These are phyloP conservation scores for Aspidiotus rigidus DNA, from an alignment of 2,888 invertebrate species.

Conservation along the genomic window DNA sequence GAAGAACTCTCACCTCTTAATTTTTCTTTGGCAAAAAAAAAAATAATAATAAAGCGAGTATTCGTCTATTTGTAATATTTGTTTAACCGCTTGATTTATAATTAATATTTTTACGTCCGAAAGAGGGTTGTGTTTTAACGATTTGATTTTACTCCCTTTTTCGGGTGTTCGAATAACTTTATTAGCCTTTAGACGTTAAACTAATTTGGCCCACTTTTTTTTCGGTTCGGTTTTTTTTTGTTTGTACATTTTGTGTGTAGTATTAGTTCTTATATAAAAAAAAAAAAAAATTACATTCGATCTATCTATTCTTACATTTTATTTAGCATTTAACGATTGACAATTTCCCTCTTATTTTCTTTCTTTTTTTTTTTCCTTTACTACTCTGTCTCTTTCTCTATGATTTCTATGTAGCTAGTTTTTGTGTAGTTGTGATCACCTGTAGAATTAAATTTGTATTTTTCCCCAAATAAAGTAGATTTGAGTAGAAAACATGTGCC, in stretches of 20 bases:
- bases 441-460: conserved; percentile 32
- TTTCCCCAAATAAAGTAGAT: conserved; percentile 34
- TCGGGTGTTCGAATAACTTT: conserved; percentile 23
- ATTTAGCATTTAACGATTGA: conserved; percentile 30
- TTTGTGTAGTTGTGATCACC: conserved; percentile 32
- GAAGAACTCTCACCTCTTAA: background rate
- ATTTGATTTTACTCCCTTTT: background rate
- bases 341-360: background rate
- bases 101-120: background rate
- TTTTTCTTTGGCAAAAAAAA: background rate
- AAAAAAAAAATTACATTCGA: conserved; percentile 18
- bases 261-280: conserved; percentile 23
- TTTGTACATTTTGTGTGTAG: conserved; percentile 32
- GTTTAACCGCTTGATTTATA: conserved; percentile 28
- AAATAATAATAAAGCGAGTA: conserved; percentile 31
- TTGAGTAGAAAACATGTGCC: conserved; percentile 34
- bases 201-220: conserved; percentile 9
- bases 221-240: conserved; percentile 9
- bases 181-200: conserved; percentile 10
- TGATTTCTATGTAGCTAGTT: conserved; percentile 29
- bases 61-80: conserved; percentile 31
- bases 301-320: conserved; percentile 31
- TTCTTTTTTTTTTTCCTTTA: background rate
- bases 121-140: conserved; percentile 24
- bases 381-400: conserved; percentile 2